phyloP scores from a whole-genome alignment of 2,113 vertebrate genomes.

The Elgaria multicarinata region DNA sequence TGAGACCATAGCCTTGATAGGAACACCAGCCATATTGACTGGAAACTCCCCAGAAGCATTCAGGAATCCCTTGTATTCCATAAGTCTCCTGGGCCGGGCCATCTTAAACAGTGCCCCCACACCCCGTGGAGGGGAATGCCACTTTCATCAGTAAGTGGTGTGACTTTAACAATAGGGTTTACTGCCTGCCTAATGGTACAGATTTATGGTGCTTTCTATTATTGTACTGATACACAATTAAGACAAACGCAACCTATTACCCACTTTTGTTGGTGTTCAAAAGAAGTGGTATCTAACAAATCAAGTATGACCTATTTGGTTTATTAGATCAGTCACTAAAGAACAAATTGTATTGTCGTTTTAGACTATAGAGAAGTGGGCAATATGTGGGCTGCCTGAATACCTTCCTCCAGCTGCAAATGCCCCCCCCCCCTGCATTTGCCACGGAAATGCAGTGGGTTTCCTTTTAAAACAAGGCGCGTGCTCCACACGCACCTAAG shows the following conservation, averaged over 20 bases:
- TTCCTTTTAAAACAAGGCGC: too few relatives aligned
- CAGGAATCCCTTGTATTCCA: neutral
- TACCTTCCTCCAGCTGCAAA: too few relatives aligned
- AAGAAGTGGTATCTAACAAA: neutral
- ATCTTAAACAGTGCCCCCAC: neutral
- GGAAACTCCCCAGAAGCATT: too few relatives aligned
- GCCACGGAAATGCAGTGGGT: too few relatives aligned
- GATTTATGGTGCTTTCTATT: neutral
- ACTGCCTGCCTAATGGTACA: neutral
- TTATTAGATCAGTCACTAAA: neutral
- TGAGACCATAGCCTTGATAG: neutral
- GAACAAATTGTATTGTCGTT: neutral
- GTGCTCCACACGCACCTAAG: too few relatives aligned
- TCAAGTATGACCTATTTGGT: neutral
- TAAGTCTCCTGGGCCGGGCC: neutral
- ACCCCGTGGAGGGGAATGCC: neutral
- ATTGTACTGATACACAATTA: neutral
- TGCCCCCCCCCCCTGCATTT: too few relatives aligned
- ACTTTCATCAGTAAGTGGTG: neutral
- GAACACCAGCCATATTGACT: neutral
- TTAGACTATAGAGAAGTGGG: too few relatives aligned
- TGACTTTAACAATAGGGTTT: neutral
- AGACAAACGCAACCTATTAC: neutral
- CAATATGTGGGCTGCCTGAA: too few relatives aligned
- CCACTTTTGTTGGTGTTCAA: neutral